Percentiles rank a stretch among this genome's conserved stretches.
phyloP scores from a whole-genome alignment of 2,888 invertebrate genomes.

The Ectemnius lituratus region DNA sequence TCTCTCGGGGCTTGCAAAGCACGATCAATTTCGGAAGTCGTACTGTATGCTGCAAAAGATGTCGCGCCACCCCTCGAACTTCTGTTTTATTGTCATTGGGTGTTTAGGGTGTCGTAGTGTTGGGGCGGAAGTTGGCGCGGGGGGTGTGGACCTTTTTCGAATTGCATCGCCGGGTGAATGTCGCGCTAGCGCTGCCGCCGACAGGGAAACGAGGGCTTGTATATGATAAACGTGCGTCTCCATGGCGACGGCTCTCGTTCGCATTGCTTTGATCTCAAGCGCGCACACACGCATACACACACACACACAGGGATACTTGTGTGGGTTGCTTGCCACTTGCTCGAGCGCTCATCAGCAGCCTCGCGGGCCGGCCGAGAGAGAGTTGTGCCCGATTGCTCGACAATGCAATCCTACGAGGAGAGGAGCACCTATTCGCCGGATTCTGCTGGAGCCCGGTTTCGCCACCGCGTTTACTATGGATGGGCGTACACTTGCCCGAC shows the following conservation, averaged over 20 bases:
- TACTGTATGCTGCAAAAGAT: slow-evolving; percentile 56
- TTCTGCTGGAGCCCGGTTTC: background rate
- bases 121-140: slow-evolving; percentile 25
- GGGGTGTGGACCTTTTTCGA: background rate
- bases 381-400: slow-evolving; percentile 2
- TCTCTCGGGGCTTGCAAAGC: slow-evolving; percentile 50
- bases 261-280: slow-evolving; percentile 6
- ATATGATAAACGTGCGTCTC: slow-evolving; percentile 4
- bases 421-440: background rate
- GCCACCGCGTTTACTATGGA: slow-evolving; percentile 12
- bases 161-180: background rate
- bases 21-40: slow-evolving; percentile 64
- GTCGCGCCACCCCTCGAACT: slow-evolving; percentile 50
- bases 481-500: slow-evolving; percentile 28
- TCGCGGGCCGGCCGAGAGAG: background rate
- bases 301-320: background rate
- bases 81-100: slow-evolving; percentile 56
- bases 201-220: background rate
- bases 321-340: background rate
- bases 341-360: no score
- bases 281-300: background rate
- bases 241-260: slow-evolving; percentile 7
- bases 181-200: no score
- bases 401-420: background rate
- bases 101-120: slow-evolving; percentile 53